Evolutionary conservation across 2,113 vertebrate species (phyloP).

Genomic region (Neodontobutis hainanensis): DNA sequence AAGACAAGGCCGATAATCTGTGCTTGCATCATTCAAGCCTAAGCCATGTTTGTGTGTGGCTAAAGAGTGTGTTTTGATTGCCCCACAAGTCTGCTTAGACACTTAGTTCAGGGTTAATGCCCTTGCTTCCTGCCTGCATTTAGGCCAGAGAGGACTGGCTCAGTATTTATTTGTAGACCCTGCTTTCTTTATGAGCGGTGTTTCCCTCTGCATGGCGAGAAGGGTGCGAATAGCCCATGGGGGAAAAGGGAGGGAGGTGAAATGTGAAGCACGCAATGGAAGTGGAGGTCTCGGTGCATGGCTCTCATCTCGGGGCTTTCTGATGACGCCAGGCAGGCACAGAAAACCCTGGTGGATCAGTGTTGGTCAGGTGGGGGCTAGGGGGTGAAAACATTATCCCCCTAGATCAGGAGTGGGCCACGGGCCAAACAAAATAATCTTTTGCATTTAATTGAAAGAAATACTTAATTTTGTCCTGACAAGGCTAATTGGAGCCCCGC

Average conservation of each 20-base stretch:
- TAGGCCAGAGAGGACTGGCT: conserved; percentile 33
- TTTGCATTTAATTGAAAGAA: too few species aligned
- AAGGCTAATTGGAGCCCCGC: too few species aligned
- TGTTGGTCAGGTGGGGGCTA: not conserved
- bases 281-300: conserved; percentile 32
- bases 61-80: conserved; percentile 46
- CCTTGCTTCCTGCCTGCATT: conserved; percentile 40
- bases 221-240: conserved; percentile 31
- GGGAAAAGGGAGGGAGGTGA: conserved; percentile 12
- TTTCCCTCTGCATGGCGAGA: conserved; percentile 58
- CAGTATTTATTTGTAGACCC: conserved; percentile 52
- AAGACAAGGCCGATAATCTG: not conserved
- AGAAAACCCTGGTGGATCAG: conserved; percentile 14
- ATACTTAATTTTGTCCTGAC: too few species aligned
- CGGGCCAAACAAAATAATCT: too few species aligned
- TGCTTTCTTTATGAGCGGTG: conserved; percentile 59
- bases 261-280: conserved; percentile 44
- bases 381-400: conserved; percentile 27
- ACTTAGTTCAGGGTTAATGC: conserved; percentile 41
- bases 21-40: not conserved
- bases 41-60: conserved; percentile 14
- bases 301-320: conserved; percentile 39
- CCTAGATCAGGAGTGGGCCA: too few species aligned
- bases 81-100: conserved; percentile 19
- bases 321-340: conserved; percentile 20